Percentiles rank a stretch among this genome's conserved stretches.
Evolutionary conservation across 2,113 vertebrate genomes (phyloP).

Genomic region (mouse (Mus musculus)): GRCm39 chr4:35494001-35494500

Average conservation of each 20-base stretch:
- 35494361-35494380: background rate
- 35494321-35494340: background rate
- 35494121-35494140: background rate
- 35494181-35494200: slow-evolving; percentile 11
- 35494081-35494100: background rate
- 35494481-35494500: background rate
- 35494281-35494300: background rate
- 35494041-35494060: rapidly evolving
- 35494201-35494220: background rate
- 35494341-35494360: slow-evolving; percentile 8
- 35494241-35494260: background rate
- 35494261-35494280: background rate
- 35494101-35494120: background rate
- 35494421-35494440: background rate
- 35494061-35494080: background rate
- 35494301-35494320: slow-evolving; percentile 51
- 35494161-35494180: background rate
- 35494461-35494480: slow-evolving; percentile 58
- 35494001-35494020: background rate
- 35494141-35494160: background rate
- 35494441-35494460: slow-evolving; percentile 31
- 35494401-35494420: slow-evolving; percentile 21
- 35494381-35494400: slow-evolving; percentile 46
- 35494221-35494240: slow-evolving; percentile 26
- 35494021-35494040: background rate